phyloP scores from a whole-genome alignment of 2,888 invertebrate species.

The Drosophila diplacantha region DNA sequence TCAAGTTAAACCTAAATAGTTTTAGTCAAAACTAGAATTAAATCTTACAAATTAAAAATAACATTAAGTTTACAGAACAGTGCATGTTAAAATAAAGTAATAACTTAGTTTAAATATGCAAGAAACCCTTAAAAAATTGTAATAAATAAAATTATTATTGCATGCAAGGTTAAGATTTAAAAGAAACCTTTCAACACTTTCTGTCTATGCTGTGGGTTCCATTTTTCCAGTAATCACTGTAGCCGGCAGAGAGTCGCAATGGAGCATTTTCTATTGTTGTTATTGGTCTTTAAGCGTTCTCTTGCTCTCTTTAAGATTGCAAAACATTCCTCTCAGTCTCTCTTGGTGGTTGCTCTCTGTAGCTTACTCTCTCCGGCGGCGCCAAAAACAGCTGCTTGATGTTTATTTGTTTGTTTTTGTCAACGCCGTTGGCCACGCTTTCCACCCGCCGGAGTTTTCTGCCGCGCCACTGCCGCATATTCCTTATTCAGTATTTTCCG shows the following conservation, averaged over 20 bases:
- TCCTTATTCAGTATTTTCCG: slow-evolving; percentile 24
- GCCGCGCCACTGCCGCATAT: slow-evolving; percentile 8
- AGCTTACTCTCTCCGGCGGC: slow-evolving; percentile 27
- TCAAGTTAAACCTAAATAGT: too few species aligned
- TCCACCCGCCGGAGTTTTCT: slow-evolving; percentile 16
- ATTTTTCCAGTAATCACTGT: slow-evolving; percentile 3
- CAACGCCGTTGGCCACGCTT: slow-evolving; percentile 25
- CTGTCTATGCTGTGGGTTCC: neutral
- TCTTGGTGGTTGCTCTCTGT: slow-evolving; percentile 14
- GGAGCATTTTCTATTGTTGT: slow-evolving; percentile 7
- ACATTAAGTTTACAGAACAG: too few species aligned
- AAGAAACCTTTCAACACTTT: neutral
- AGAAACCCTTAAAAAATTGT: too few species aligned
- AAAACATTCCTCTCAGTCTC: neutral
- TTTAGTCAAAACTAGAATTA: too few species aligned
- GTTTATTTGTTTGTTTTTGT: slow-evolving; percentile 67
- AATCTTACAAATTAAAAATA: too few species aligned
- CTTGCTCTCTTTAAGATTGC: slow-evolving; percentile 4
- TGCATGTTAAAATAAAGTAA: too few species aligned
- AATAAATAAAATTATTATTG: too few species aligned
- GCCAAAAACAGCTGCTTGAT: slow-evolving; percentile 69
- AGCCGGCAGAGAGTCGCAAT: slow-evolving; percentile 28
- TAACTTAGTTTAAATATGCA: too few species aligned
- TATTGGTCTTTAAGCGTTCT: neutral
- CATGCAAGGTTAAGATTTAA: too few species aligned